Evolutionary conservation across 64 coral and sea anemone genomes (phyloP).

Genomic region (Stichodactyla helianthus): DNA sequence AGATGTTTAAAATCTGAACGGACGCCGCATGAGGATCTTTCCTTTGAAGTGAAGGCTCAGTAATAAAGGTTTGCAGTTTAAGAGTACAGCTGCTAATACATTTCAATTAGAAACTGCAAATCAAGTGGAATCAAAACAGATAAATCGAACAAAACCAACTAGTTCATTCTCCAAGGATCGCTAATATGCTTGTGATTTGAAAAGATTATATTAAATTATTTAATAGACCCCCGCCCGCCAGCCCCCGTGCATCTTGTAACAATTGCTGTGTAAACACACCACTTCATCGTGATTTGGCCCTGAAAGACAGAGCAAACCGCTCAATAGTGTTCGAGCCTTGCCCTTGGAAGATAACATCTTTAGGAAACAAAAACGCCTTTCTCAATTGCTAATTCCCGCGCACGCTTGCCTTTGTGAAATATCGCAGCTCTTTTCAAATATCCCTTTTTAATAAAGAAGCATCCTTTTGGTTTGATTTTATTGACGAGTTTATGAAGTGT

Average conservation of each 20-base stretch:
- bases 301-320: not conserved
- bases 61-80: constrained; percentile 16
- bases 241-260: constrained; percentile 16
- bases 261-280: constrained; percentile 19
- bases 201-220: constrained; percentile 32
- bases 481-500: not conserved
- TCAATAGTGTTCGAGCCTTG: not conserved
- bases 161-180: constrained; percentile 22
- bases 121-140: constrained; percentile 24
- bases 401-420: not conserved
- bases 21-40: constrained; percentile 6
- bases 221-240: not conserved
- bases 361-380: not conserved
- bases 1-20: not conserved
- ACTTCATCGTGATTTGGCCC: not conserved
- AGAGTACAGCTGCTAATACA: constrained; percentile 11
- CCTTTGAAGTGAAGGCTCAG: constrained; percentile 5
- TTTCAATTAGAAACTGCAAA: constrained; percentile 25
- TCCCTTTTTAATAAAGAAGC: not conserved
- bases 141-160: constrained; percentile 13
- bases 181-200: constrained; percentile 31
- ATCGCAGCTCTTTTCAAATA: not conserved
- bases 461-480: not conserved
- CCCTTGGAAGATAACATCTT: constrained; percentile 4
- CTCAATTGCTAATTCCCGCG: not conserved